phyloP scores from a whole-genome alignment of 2,113 vertebrate species.

The Chiloscyllium plagiosum region DNA sequence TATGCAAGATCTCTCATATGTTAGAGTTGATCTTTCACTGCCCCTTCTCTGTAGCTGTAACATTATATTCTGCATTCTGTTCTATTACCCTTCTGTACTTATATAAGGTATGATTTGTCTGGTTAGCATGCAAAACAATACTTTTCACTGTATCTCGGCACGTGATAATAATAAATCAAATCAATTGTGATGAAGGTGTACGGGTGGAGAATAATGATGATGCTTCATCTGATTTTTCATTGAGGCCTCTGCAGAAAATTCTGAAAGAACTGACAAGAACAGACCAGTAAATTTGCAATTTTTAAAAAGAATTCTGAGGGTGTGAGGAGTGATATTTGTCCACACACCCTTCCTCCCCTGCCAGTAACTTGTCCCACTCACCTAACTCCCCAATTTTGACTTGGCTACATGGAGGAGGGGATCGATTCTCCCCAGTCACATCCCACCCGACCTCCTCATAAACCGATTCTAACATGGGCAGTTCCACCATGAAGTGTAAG shows the following conservation, averaged over 20 bases:
- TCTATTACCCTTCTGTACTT: no score
- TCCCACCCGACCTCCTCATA: background rate
- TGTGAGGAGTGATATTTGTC: background rate
- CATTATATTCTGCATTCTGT: no score
- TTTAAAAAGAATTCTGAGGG: background rate
- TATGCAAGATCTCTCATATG: no score
- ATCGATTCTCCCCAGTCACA: background rate
- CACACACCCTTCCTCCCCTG: background rate
- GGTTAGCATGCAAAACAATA: no score
- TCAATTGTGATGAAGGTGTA: no score
- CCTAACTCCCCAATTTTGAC: background rate
- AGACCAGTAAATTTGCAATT: background rate
- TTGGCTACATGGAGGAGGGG: background rate
- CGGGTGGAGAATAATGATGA: background rate
- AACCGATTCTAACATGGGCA: background rate
- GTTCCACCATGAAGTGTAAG: no score
- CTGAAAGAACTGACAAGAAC: background rate
- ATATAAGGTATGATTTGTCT: no score
- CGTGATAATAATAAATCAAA: no score
- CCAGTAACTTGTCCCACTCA: background rate
- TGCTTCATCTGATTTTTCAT: background rate
- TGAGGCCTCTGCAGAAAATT: background rate
- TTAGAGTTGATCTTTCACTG: no score
- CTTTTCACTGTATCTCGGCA: no score
- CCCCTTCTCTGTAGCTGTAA: no score